These are phyloP conservation scores for Vidua macroura DNA, from an alignment of 2,113 vertebrate genomes.

Conservation along the genomic window DNA sequence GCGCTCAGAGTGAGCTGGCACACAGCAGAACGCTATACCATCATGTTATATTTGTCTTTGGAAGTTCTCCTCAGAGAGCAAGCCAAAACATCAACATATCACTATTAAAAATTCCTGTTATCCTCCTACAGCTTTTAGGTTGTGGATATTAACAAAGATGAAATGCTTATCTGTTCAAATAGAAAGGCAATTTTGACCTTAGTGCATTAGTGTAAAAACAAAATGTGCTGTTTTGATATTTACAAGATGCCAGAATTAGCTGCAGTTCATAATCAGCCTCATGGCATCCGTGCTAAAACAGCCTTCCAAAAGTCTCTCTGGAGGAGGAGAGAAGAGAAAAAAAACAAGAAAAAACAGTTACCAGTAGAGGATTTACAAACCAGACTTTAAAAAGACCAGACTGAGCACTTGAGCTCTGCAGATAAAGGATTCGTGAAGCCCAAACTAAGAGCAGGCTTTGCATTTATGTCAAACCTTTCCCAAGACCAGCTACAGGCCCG, in stretches of 20 bases:
- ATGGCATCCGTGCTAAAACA: not conserved
- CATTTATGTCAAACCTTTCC: not conserved
- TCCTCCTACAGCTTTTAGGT: not conserved
- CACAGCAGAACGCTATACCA: not conserved
- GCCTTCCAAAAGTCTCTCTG: not conserved
- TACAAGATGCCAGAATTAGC: constrained; percentile 33
- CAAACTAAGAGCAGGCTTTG: not conserved
- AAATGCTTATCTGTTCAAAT: not conserved
- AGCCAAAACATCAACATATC: not conserved
- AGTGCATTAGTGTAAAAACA: not conserved
- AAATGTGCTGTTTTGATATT: constrained; percentile 27
- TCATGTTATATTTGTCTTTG: not conserved
- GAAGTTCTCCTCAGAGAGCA: not conserved
- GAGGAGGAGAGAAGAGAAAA: not conserved
- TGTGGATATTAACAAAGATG: not conserved
- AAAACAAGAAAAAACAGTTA: not conserved
- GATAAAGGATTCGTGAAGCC: not conserved
- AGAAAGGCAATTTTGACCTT: not conserved
- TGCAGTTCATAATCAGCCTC: not conserved
- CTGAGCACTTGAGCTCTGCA: not conserved
- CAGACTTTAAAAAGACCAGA: not conserved
- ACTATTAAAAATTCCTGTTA: not conserved
- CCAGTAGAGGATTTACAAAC: not conserved
- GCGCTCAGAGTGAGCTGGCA: not conserved
- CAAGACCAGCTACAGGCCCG: not conserved